These are phyloP conservation scores for Apamea epomidion DNA, from an alignment of 2,888 invertebrate genomes.

Conservation along the genomic window DNA sequence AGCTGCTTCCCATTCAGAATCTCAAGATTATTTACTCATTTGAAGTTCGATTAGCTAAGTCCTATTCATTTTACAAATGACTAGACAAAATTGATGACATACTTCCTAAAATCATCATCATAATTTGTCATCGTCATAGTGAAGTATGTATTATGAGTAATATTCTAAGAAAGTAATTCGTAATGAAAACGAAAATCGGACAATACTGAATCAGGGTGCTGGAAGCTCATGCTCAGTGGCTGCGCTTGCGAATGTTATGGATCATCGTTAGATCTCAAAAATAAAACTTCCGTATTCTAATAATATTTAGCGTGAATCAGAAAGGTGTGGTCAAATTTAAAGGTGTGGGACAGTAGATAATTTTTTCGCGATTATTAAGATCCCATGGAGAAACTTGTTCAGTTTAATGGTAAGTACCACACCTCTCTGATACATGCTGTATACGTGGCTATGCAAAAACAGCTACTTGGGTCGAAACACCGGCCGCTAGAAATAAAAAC, in stretches of 20 bases:
- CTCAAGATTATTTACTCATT: not conserved
- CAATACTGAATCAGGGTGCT: not conserved
- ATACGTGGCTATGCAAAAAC: not conserved
- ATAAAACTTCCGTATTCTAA: not conserved
- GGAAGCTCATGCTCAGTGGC: not conserved
- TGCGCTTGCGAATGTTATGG: constrained; percentile 4
- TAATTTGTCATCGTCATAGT: not conserved
- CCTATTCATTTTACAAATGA: not conserved
- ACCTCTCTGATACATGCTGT: not conserved
- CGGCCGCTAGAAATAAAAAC: too few relatives aligned
- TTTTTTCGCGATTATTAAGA: not conserved
- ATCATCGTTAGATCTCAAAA: not conserved
- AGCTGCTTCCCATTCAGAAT: not conserved
- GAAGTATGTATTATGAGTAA: not conserved
- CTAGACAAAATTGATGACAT: not conserved
- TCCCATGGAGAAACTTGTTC: not conserved
- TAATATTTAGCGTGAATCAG: not conserved
- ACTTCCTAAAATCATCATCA: not conserved
- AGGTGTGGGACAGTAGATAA: not conserved
- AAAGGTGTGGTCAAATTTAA: not conserved
- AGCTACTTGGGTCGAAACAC: not conserved
- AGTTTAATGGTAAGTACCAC: not conserved
- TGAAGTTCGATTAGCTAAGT: not conserved
- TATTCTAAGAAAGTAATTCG: not conserved
- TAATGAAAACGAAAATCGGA: not conserved